Percentiles rank a stretch among this genome's conserved stretches.
Evolutionary conservation across 2,888 invertebrate species (phyloP).

Genomic region (Pogonocherus hispidulus): DNA sequence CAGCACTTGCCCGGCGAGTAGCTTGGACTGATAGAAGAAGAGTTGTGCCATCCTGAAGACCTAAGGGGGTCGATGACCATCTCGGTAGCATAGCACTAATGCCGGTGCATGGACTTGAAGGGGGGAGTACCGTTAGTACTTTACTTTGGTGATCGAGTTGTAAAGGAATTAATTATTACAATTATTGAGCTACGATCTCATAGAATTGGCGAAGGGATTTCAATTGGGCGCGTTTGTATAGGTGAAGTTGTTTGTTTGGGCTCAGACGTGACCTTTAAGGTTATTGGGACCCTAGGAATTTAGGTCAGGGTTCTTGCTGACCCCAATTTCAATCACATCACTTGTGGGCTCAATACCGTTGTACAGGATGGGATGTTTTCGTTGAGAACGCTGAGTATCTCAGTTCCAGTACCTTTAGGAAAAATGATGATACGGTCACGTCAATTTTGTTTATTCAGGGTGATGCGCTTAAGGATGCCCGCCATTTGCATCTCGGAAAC

Average conservation of each 20-base stretch:
- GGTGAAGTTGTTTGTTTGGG: background rate
- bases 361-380: no score
- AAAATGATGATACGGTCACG: no score
- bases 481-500: no score
- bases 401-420: no score
- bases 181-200: constrained; percentile 52
- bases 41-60: constrained; percentile 65
- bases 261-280: background rate
- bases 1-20: constrained; percentile 62
- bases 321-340: background rate
- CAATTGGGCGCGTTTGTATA: background rate
- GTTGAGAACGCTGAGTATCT: no score
- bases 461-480: no score
- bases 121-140: constrained; percentile 67
- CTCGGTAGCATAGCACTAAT: constrained; percentile 58
- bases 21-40: constrained; percentile 63
- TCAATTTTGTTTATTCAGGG: no score
- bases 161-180: constrained; percentile 57
- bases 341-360: no score
- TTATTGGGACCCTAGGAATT: background rate
- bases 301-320: background rate
- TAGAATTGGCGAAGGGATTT: constrained; percentile 9
- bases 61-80: constrained; percentile 64
- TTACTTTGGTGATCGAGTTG: constrained; percentile 64
- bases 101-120: constrained; percentile 63